These are phyloP conservation scores for Bubo bubo DNA, from an alignment of 2,113 vertebrate species.

Conservation along the genomic window DNA sequence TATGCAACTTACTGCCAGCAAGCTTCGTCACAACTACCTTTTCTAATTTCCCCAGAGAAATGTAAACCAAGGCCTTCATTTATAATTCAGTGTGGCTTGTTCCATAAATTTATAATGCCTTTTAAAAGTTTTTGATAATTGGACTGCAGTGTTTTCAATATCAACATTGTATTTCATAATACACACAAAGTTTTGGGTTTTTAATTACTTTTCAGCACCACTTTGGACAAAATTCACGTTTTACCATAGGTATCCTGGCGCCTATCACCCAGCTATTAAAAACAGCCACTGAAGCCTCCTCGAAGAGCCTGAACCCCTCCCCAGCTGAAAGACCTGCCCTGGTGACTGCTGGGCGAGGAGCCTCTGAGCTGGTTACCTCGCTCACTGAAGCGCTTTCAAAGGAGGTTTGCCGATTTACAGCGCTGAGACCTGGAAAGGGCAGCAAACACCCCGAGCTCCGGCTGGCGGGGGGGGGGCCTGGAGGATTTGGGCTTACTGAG, in stretches of 20 bases:
- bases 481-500: neutral
- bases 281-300: fast-evolving
- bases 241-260: fast-evolving
- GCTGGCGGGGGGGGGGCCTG: neutral
- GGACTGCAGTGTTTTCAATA: neutral
- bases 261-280: neutral
- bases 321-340: neutral
- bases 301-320: neutral
- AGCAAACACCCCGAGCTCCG: neutral
- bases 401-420: neutral
- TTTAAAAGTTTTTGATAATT: neutral
- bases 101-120: constrained; percentile 47
- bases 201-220: neutral
- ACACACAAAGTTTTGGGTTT: neutral
- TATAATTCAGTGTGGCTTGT: constrained; percentile 69
- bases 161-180: neutral
- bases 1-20: neutral
- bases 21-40: neutral
- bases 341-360: fast-evolving
- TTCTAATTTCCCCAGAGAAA: constrained; percentile 49
- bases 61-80: constrained; percentile 51
- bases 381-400: fast-evolving
- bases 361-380: fast-evolving
- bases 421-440: neutral
- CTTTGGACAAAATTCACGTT: fast-evolving